Evolutionary conservation across 2,113 vertebrate genomes (phyloP).

Genomic region (Ceyx margarethae): DNA sequence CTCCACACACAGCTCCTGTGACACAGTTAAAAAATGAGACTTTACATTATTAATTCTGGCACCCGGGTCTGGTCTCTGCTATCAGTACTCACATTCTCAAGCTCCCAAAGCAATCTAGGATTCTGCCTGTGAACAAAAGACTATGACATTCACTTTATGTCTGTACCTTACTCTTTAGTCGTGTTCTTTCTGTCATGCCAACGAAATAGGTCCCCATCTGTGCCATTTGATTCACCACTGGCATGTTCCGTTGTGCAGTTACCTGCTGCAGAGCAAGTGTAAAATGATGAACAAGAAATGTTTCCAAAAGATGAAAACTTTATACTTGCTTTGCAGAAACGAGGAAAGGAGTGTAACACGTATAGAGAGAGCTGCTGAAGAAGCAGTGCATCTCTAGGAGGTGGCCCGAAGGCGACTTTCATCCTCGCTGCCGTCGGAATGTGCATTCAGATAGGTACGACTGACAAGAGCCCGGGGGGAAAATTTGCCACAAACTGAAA

Average conservation of each 20-base stretch:
- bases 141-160: not conserved
- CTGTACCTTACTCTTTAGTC: not conserved
- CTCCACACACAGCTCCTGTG: accelerated
- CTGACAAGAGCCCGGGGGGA: not conserved
- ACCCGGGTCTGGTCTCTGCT: accelerated
- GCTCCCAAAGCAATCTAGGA: not conserved
- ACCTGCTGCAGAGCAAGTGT: accelerated
- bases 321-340: not conserved
- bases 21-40: not conserved
- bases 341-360: not conserved
- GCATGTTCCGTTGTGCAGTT: not conserved
- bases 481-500: not conserved
- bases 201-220: not conserved
- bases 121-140: not conserved
- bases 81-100: not conserved
- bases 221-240: not conserved
- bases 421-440: accelerated
- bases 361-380: accelerated
- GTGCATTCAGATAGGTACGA: accelerated
- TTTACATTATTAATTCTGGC: not conserved
- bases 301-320: not conserved
- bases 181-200: not conserved
- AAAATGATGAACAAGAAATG: accelerated
- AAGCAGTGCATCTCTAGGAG: accelerated
- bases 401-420: not conserved